phyloP scores from a whole-genome alignment of 2,797 vertebrate genomes.

The Enoplosus armatus region DNA sequence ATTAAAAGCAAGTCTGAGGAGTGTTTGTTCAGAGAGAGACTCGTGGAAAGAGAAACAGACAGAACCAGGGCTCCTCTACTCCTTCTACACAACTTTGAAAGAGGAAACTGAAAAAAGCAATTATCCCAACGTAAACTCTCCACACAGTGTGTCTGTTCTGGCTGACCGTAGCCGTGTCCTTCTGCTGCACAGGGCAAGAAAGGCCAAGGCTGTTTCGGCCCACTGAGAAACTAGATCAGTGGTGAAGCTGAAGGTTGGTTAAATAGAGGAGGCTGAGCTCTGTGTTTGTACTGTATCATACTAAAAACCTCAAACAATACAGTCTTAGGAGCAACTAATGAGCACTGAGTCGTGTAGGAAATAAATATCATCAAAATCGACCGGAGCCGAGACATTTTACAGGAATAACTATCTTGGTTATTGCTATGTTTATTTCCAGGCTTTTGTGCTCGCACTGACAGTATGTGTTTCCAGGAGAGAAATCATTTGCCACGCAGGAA shows the following conservation, averaged over 20 bases:
- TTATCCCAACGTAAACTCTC: constrained; percentile 40
- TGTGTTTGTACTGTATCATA: neutral
- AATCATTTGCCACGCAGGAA: neutral
- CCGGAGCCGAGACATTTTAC: neutral
- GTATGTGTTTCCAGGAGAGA: neutral
- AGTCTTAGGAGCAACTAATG: neutral
- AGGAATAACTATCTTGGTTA: neutral
- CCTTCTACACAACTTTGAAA: constrained; percentile 11
- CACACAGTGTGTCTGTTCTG: constrained; percentile 23
- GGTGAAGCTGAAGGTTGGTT: constrained; percentile 40
- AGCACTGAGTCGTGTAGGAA: neutral
- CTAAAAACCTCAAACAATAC: constrained; percentile 31
- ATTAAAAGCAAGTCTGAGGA: constrained; percentile 19
- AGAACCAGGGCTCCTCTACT: constrained; percentile 11
- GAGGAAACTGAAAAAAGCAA: constrained; percentile 45
- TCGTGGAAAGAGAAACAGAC: neutral
- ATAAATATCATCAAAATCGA: neutral
- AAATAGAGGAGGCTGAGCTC: constrained; percentile 22
- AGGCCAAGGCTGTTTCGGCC: constrained; percentile 45
- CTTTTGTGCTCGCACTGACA: neutral
- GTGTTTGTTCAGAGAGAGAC: constrained; percentile 13
- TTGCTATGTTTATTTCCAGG: neutral
- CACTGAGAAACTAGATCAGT: constrained; percentile 42
- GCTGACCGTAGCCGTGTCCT: constrained; percentile 19
- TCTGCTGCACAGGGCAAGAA: constrained; percentile 23